A percentile compares a stretch with the other conserved stretches of the same genome.
These are phyloP conservation scores for Cynaeus angustus DNA, from an alignment of 2,888 invertebrate species.

Conservation along the genomic window DNA sequence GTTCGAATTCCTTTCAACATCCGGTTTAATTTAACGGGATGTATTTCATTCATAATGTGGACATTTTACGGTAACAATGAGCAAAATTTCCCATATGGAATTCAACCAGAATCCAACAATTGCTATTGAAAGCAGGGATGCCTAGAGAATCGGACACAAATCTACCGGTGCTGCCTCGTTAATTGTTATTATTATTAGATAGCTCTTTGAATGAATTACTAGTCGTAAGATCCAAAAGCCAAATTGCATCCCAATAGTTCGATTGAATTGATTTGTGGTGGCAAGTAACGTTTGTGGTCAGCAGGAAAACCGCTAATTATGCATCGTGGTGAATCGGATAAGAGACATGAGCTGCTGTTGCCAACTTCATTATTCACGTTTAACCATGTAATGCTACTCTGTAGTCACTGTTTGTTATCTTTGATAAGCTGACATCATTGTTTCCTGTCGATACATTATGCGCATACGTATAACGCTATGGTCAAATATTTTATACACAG, in stretches of 20 bases:
- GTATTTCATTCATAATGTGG: conserved; percentile 30
- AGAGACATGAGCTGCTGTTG: conserved; percentile 36
- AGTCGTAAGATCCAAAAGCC: conserved; percentile 17
- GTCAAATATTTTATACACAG: not conserved
- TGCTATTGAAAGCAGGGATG: conserved; percentile 29
- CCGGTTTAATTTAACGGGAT: conserved; percentile 15
- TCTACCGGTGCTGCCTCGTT: conserved; percentile 22
- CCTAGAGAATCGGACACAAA: conserved; percentile 37
- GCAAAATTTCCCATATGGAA: conserved; percentile 40
- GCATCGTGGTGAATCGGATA: conserved; percentile 37
- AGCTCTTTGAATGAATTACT: conserved; percentile 17
- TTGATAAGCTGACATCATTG: conserved; percentile 30
- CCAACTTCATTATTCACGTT: conserved; percentile 47
- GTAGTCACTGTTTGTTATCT: conserved; percentile 29
- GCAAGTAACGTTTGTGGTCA: conserved; percentile 47
- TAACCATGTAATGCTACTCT: conserved; percentile 27
- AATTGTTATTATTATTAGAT: conserved; percentile 39
- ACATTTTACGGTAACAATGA: conserved; percentile 34
- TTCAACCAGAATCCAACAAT: conserved; percentile 32
- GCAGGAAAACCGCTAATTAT: conserved; percentile 42
- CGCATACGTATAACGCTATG: not conserved
- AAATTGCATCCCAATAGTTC: conserved; percentile 29
- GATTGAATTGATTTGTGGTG: conserved; percentile 48
- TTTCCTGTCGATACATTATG: conserved; percentile 24
- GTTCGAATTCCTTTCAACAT: conserved; percentile 5